Conservation (phyloP, 2,113 vertebrate species). For the Indri indri region DNA sequence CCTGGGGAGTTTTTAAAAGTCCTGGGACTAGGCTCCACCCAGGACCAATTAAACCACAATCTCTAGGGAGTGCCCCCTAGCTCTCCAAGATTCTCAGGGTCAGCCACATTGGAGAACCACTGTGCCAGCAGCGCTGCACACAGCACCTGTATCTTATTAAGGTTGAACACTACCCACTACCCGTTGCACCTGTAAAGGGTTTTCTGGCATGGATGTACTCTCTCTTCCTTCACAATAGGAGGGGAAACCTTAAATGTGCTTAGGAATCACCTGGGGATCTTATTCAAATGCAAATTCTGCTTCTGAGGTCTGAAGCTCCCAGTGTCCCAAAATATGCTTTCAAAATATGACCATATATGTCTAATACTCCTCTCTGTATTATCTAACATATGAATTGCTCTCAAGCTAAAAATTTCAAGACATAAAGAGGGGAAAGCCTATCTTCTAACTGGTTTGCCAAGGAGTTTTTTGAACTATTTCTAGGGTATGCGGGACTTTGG, state of each 20-base stretch:
- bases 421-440: neutral
- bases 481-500: neutral
- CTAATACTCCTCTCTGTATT: neutral
- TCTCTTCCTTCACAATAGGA: neutral
- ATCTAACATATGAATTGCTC: neutral
- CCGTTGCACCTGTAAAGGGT: neutral
- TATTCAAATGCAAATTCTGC: neutral
- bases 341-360: neutral
- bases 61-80: neutral
- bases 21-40: neutral
- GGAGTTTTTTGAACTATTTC: neutral
- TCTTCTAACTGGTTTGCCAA: neutral
- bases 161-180: neutral
- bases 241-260: neutral
- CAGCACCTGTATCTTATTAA: slow-evolving; percentile 18
- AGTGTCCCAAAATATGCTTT: neutral
- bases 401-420: slow-evolving; percentile 27
- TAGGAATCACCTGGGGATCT: neutral
- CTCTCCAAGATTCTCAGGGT: neutral
- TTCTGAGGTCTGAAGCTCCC: neutral
- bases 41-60: neutral
- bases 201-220: neutral
- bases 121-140: fast-evolving
- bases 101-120: neutral
- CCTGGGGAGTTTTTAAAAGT: neutral